Base-by-base conservation (phyloP, 1,140 invertebrate genomes). In the Drosophila pectinifera region DNA sequence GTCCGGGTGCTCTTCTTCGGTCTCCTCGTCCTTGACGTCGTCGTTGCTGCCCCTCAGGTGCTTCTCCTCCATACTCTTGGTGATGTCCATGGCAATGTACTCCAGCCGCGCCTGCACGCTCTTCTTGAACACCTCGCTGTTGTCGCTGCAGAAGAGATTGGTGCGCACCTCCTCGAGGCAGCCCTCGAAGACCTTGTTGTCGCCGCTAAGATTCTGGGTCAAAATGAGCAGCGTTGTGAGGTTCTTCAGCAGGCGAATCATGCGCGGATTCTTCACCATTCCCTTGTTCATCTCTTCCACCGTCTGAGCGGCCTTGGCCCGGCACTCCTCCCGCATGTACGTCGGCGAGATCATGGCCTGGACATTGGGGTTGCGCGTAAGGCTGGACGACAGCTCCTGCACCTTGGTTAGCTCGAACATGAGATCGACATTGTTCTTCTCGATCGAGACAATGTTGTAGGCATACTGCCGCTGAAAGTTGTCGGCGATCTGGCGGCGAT, bases 391-490 rank as follows among this genome's bases (percentile, higher is more conserved):
- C 72, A 95, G 95, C 75, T 93, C 93, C 94, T 98, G 97, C 49
- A 99, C 95, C 73, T 96, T 95, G 82, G 96, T 96, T 22, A 99
- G 94, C 92, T 96, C 96, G 38, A 96, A 95, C 92, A 97, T 95
- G 22, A 99, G 94, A 92, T 98, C 96, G 67, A 94, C 94, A 92
- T 99, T 99, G 92, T 99, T 95, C 78, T 95, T 96, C 85, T 99
- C 98, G 59, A 99, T 94, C 73, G 98, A 97, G 49, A 99, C 95
- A 2, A 99, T 95, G 79, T 96, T 95, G 26, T 95, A 94, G 10
- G 98, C 98, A 93, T 99, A 99, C 89, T 95, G 95, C 80, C 95
- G 95, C 92, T 98, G 96, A 92, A 98, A 99, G 81, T 98, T 97
- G 49, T 96, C 94, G 59, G 98, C 75, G 0, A 86, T 38, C 8